Evolutionary conservation across 2,113 vertebrate species (phyloP), one percentile per base, ranked within the genome.

Genomic region (Calypte anna): DNA sequence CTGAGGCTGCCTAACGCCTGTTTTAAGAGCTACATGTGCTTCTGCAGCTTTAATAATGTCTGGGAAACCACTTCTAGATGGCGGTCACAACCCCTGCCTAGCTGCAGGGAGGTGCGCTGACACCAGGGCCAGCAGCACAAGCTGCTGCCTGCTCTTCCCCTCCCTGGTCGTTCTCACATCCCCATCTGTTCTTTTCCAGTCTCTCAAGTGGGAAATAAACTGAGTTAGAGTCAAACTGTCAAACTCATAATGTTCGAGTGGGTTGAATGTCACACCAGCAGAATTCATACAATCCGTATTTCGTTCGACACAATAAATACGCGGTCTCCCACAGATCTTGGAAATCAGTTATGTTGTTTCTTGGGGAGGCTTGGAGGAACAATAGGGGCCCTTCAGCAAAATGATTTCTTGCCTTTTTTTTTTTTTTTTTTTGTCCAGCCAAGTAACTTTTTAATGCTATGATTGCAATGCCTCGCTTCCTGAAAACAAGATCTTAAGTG

Each of bases 191-290:
- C 94, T 90, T 88, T 86, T 94, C 91, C 93, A 96, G 88, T 66
- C 86, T 96, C 96, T 96, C 95, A 96, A 96, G 93, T 96, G 95
- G 88, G 90, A 96, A 96, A 95, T 96, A 94, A 96, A 95, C 88
- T 58, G 80, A 96, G 90, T 86, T 95, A 78, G 91, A 96, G 93
- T 94, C 94, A 96, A 96, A 97, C 93, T 95, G 96, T 96, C 91
- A 96, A 96, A 95, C 85, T 96, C 93, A 94, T 96, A 93, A 95
- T 93, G 68, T 90, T 95, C 36, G 4, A 95, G 80, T 88, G 85
- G 90, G 95, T 90, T 96, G 94, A 95, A 96, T 93, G 94, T 96
- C 94, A 95, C 64, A 93, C 91, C 66, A 82, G 69, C 88, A 81
- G 88, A 88, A 96, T 86, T 90, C 94, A 94, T 81, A 64, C 73